phyloP scores from a whole-genome alignment of 2,888 invertebrate species.

The Gasteruption jaculator region DNA sequence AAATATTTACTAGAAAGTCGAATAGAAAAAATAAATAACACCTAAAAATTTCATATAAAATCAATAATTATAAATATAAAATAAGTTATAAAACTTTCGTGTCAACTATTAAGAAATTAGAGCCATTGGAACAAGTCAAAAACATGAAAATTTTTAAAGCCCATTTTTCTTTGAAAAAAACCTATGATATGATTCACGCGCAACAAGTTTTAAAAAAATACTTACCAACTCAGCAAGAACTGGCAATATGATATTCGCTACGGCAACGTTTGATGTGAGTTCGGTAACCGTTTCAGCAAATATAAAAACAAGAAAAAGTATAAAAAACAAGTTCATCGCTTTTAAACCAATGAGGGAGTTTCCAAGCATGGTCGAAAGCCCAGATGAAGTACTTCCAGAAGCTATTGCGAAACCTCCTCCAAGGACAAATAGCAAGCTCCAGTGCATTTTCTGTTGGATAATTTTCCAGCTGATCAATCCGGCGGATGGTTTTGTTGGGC shows the following conservation, averaged over 20 bases:
- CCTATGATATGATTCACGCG: neutral
- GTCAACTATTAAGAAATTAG: too few relatives aligned
- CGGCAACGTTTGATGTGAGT: slow-evolving; percentile 86
- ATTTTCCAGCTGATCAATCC: slow-evolving; percentile 81
- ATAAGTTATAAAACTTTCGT: too few relatives aligned
- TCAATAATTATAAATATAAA: too few relatives aligned
- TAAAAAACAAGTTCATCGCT: slow-evolving; percentile 60
- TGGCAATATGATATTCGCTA: slow-evolving; percentile 82
- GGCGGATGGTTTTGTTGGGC: slow-evolving; percentile 63
- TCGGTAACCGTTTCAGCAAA: slow-evolving; percentile 82
- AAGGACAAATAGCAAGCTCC: slow-evolving; percentile 83
- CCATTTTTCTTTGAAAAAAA: slow-evolving; percentile 4
- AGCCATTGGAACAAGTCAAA: slow-evolving; percentile 3
- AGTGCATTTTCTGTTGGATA: slow-evolving; percentile 80
- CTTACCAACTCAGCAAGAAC: slow-evolving; percentile 75
- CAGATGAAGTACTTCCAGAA: slow-evolving; percentile 75
- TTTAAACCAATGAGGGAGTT: slow-evolving; percentile 64
- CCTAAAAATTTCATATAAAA: too few relatives aligned
- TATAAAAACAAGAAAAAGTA: slow-evolving; percentile 71
- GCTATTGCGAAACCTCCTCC: slow-evolving; percentile 92
- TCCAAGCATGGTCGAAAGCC: slow-evolving; percentile 74
- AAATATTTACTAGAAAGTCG: too few relatives aligned
- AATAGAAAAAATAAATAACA: too few relatives aligned
- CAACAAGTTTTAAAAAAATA: neutral
- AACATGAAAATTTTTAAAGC: slow-evolving; percentile 1